A percentile compares a stretch with the other conserved stretches of the same genome.
Evolutionary conservation across 53 echinoderm and acorn worm genomes (phyloP).

Genomic region (Stichopus horrens): DNA sequence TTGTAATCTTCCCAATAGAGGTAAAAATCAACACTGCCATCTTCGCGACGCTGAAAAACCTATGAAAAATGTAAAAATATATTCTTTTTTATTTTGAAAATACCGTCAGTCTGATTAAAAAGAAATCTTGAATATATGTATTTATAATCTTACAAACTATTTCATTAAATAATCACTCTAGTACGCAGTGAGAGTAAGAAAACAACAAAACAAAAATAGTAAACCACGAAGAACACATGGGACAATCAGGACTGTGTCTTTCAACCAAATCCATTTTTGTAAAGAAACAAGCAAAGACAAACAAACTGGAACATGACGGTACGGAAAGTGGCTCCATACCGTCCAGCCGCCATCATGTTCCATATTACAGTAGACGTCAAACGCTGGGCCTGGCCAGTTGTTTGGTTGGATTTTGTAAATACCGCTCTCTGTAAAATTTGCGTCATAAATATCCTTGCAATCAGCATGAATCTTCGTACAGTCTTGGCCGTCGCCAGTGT

Average conservation of each 20-base stretch:
- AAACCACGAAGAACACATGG: too few relatives aligned
- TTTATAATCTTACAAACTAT: too few relatives aligned
- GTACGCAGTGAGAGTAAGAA: too few relatives aligned
- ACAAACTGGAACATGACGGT: background rate
- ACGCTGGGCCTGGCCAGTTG: background rate
- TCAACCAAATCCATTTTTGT: too few relatives aligned
- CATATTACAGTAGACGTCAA: background rate
- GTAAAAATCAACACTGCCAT: background rate
- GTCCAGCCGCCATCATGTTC: background rate
- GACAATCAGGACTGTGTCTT: too few relatives aligned
- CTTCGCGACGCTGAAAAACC: background rate
- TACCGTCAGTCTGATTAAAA: too few relatives aligned
- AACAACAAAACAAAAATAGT: too few relatives aligned
- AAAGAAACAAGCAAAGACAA: too few relatives aligned
- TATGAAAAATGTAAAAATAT: background rate
- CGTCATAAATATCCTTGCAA: background rate
- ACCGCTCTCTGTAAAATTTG: background rate
- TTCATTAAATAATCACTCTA: too few relatives aligned
- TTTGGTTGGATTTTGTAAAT: background rate
- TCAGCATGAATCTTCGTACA: background rate
- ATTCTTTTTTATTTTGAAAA: too few relatives aligned
- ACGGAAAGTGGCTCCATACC: background rate
- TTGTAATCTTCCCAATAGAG: background rate
- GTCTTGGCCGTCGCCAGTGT: too few relatives aligned
- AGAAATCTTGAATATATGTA: too few relatives aligned